Conservation (phyloP, 2,888 invertebrate genomes). For the Oxytorus armatus region DNA sequence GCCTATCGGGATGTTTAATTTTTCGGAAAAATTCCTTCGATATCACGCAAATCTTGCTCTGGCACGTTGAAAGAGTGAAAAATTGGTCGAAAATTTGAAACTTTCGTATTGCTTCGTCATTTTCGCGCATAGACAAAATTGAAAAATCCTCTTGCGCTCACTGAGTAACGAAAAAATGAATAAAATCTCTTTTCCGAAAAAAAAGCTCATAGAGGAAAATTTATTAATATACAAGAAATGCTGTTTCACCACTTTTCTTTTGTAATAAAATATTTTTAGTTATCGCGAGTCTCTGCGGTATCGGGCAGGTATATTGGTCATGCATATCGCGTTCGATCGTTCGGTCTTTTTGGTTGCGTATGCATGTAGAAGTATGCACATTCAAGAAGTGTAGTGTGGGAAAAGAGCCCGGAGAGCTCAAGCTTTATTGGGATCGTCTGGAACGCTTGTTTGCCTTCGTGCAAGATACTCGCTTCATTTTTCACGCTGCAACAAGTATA, state of each 20-base stretch:
- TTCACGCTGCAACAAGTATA: slow-evolving; percentile 1
- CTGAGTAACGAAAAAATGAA: too few species aligned
- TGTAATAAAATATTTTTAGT: background rate
- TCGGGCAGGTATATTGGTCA: slow-evolving; percentile 47
- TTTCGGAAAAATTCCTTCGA: too few species aligned
- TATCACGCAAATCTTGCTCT: too few species aligned
- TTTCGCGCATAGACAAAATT: too few species aligned
- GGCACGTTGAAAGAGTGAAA: too few species aligned
- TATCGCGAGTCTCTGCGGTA: slow-evolving; percentile 25
- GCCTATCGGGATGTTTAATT: too few species aligned
- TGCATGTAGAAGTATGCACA: slow-evolving; percentile 13
- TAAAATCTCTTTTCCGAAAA: too few species aligned
- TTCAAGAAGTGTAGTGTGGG: slow-evolving; percentile 25
- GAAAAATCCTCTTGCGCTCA: too few species aligned
- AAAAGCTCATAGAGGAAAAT: too few species aligned
- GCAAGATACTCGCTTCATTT: slow-evolving; percentile 13
- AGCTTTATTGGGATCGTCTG: slow-evolving; percentile 80
- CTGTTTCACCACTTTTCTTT: background rate
- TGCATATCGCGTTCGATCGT: slow-evolving; percentile 26
- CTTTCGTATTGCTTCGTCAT: too few species aligned
- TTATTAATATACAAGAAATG: background rate
- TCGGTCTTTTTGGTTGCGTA: slow-evolving; percentile 10
- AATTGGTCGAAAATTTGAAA: too few species aligned
- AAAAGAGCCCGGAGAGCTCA: slow-evolving; percentile 70
- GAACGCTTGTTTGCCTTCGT: slow-evolving; percentile 47